Percentiles rank a stretch among this genome's conserved stretches.
Conservation (phyloP, 2,797 vertebrate genomes). For the Novumbra hubbsi region DNA sequence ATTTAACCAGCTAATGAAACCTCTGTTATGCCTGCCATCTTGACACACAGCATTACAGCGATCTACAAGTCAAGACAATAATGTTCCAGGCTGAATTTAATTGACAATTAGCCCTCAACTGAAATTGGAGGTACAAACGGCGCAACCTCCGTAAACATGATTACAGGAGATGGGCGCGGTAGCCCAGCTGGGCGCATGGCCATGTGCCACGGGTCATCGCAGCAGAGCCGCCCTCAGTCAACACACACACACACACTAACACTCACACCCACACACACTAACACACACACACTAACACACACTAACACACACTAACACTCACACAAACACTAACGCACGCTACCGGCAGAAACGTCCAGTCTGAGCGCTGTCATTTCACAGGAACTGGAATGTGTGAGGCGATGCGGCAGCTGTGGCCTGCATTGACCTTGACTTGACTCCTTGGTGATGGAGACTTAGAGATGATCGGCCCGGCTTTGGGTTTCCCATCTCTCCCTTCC, state of each 20-base stretch:
- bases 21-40: neutral
- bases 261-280: too few species aligned
- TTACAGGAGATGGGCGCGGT: conserved; percentile 34
- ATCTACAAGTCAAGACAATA: neutral
- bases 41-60: neutral
- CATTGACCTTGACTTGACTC: conserved; percentile 72
- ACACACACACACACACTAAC: conserved; percentile 6
- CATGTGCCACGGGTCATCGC: neutral
- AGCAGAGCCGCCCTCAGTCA: conserved; percentile 4
- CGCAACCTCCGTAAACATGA: conserved; percentile 46
- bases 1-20: neutral
- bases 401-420: conserved; percentile 55
- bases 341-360: conserved; percentile 9
- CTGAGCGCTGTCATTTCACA: conserved; percentile 57
- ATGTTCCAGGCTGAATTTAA: neutral
- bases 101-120: conserved; percentile 54
- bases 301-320: neutral
- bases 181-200: conserved; percentile 4
- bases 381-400: conserved; percentile 45
- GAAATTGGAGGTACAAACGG: conserved; percentile 30
- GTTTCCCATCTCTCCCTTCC: conserved; percentile 24
- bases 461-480: conserved; percentile 67
- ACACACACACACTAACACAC: neutral
- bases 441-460: conserved; percentile 65
- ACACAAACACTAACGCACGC: conserved; percentile 2